Conservation (phyloP, 2,797 vertebrate species). For the Catharus ustulatus region DNA sequence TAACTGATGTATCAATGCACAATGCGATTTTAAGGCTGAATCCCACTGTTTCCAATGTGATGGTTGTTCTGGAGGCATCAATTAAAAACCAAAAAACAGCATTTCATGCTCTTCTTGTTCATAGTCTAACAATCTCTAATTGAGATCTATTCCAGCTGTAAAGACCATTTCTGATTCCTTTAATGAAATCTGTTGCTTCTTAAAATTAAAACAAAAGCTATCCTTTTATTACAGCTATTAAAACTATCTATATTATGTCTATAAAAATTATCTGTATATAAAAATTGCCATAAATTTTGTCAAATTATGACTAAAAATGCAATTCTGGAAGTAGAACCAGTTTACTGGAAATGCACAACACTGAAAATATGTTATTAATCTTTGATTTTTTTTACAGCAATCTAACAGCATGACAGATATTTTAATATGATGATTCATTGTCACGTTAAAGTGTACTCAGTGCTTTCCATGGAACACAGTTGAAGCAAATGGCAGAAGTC, state of each 20-base stretch:
- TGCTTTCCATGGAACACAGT: background rate
- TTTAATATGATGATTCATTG: background rate
- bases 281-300: background rate
- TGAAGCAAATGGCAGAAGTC: background rate
- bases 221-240: background rate
- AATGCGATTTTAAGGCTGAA: background rate
- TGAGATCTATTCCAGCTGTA: background rate
- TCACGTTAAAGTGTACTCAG: background rate
- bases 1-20: background rate
- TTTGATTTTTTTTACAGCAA: background rate
- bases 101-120: background rate
- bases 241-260: background rate
- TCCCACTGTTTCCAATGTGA: background rate
- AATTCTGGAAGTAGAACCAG: background rate
- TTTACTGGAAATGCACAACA: background rate
- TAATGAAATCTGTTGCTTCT: background rate
- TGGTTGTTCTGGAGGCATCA: background rate
- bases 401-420: background rate
- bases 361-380: background rate
- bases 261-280: background rate
- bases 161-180: background rate
- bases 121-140: background rate
- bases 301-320: background rate
- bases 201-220: background rate
- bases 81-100: background rate